A percentile compares a stretch with the other conserved stretches of the same genome.
Conservation (phyloP, 1,140 invertebrate genomes). For the Drosophila funebris region DNA sequence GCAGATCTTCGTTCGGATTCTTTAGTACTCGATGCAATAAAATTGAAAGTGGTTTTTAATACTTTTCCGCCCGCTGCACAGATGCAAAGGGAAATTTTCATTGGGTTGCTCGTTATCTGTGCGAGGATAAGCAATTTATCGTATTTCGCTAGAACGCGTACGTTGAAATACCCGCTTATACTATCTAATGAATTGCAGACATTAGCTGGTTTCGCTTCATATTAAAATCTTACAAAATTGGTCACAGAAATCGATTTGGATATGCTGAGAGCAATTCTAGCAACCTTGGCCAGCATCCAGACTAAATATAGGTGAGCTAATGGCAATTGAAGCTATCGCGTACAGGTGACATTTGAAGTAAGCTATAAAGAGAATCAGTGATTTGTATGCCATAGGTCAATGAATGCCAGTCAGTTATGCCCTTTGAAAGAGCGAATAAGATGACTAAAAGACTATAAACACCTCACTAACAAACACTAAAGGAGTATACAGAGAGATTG, state of each 20-base stretch:
- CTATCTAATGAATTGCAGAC: constrained; percentile 37
- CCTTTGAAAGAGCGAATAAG: constrained; percentile 19
- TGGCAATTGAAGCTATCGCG: constrained; percentile 23
- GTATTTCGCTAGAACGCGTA: constrained; percentile 8
- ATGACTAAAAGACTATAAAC: not conserved
- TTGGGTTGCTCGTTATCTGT: constrained; percentile 17
- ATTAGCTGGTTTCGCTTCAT: constrained; percentile 36
- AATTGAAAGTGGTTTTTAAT: constrained; percentile 41
- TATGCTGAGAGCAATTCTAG: not conserved
- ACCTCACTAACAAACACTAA: not conserved
- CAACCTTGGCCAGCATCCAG: constrained; percentile 34
- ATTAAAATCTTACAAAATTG: constrained; percentile 33
- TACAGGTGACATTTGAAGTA: constrained; percentile 33
- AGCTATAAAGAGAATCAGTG: constrained; percentile 40
- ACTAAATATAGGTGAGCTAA: constrained; percentile 35
- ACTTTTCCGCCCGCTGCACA: constrained; percentile 15
- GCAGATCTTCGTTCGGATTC: not conserved
- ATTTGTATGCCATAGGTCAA: constrained; percentile 53
- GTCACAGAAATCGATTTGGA: constrained; percentile 28
- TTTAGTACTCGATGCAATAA: constrained; percentile 39
- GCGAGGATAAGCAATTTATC: constrained; percentile 5
- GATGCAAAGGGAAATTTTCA: constrained; percentile 29
- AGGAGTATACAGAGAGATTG: not conserved
- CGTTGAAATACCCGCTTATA: not conserved
- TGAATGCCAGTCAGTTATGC: constrained; percentile 37